These are phyloP conservation scores for Lomographa bimaculata DNA, from an alignment of 2,888 invertebrate species.

Conservation along the genomic window DNA sequence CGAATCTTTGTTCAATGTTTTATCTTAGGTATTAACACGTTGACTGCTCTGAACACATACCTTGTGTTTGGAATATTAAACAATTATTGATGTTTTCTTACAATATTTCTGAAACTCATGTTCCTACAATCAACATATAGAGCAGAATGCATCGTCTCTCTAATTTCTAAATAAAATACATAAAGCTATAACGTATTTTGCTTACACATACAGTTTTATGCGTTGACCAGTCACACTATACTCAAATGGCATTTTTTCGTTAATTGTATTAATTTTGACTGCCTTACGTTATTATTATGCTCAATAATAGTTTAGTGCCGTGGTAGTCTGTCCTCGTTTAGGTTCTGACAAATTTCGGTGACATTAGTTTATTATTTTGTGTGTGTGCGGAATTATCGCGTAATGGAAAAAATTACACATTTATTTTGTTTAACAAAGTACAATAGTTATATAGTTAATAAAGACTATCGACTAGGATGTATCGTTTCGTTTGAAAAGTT, in stretches of 20 bases:
- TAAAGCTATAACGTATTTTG: constrained; percentile 25
- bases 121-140: no score
- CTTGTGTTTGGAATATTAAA: no score
- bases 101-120: no score
- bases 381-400: constrained; percentile 22
- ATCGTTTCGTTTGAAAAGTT: no score
- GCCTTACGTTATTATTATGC: constrained; percentile 76
- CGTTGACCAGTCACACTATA: constrained; percentile 66
- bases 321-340: constrained; percentile 50
- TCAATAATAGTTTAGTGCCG: constrained; percentile 72
- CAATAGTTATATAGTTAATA: constrained; percentile 16
- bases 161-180: no score
- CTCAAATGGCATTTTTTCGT: constrained; percentile 73
- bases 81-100: no score
- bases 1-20: no score
- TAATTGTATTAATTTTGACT: constrained; percentile 66
- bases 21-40: no score
- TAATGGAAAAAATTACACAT: constrained; percentile 3
- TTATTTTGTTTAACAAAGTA: constrained; percentile 12
- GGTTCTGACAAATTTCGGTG: constrained; percentile 58
- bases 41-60: no score
- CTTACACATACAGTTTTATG: constrained; percentile 41
- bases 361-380: constrained; percentile 57
- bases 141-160: no score
- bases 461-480: no score